Conservation (phyloP, 2,797 vertebrate species). For the Rhincodon typus region DNA sequence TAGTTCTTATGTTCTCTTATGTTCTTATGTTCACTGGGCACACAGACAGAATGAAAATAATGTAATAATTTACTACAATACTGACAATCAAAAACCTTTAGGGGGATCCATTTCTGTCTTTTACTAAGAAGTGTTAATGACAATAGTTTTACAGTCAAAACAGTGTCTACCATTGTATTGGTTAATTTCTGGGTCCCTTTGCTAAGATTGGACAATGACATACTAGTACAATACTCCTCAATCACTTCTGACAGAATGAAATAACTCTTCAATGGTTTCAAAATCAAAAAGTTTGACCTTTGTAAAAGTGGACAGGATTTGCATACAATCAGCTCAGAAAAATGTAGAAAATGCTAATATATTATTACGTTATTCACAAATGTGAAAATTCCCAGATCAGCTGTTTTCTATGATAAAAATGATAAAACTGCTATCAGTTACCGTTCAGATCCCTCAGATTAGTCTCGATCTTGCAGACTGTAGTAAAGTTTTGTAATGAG, state of each 20-base stretch:
- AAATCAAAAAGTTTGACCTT: background rate
- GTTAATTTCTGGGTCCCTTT: background rate
- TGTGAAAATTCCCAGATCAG: background rate
- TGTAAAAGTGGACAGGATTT: background rate
- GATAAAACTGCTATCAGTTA: background rate
- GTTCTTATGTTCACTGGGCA: background rate
- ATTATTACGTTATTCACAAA: background rate
- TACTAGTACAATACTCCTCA: background rate
- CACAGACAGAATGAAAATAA: background rate
- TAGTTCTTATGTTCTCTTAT: no score
- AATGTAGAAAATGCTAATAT: background rate
- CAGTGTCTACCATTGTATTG: background rate
- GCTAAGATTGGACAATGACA: background rate
- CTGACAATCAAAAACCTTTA: background rate
- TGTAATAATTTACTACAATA: background rate
- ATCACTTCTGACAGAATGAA: background rate
- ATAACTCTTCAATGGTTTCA: background rate
- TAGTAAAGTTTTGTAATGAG: background rate
- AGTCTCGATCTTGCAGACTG: background rate
- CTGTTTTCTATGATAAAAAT: background rate
- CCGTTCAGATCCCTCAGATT: background rate
- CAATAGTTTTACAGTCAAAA: background rate
- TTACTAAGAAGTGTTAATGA: no score
- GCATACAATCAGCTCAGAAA: background rate
- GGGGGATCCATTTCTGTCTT: no score